phyloP scores from a whole-genome alignment of 1,140 invertebrate genomes.

The Calosoma granatense region DNA sequence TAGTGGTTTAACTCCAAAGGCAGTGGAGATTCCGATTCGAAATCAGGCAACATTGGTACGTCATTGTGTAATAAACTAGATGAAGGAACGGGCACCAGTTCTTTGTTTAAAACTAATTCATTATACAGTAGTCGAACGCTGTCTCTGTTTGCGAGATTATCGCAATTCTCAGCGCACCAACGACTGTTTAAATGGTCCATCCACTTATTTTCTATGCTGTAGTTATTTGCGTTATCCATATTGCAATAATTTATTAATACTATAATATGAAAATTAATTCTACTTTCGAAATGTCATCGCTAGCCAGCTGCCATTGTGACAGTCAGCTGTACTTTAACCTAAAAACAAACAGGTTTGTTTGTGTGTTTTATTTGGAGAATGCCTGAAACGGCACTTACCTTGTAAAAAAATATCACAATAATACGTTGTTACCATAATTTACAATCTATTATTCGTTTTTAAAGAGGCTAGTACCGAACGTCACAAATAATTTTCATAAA shows the following conservation, averaged over 20 bases:
- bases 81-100: conserved; percentile 27
- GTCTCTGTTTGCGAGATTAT: conserved; percentile 42
- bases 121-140: conserved; percentile 44
- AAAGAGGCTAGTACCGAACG: no score
- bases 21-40: conserved; percentile 35
- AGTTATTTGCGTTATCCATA: neutral
- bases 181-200: neutral
- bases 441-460: no score
- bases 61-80: conserved; percentile 25
- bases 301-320: neutral
- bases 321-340: neutral
- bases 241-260: neutral
- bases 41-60: conserved; percentile 35
- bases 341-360: no score
- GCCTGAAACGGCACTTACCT: no score
- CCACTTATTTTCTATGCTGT: conserved; percentile 1
- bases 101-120: conserved; percentile 43
- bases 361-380: no score
- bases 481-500: no score
- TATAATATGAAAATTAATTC: neutral
- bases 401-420: no score
- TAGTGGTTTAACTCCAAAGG: conserved; percentile 44
- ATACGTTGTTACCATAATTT: neutral
- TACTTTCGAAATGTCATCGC: neutral
- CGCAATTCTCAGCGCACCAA: conserved; percentile 49